phyloP scores from a whole-genome alignment of 2,113 vertebrate species.

The Elephantulus edwardii region DNA sequence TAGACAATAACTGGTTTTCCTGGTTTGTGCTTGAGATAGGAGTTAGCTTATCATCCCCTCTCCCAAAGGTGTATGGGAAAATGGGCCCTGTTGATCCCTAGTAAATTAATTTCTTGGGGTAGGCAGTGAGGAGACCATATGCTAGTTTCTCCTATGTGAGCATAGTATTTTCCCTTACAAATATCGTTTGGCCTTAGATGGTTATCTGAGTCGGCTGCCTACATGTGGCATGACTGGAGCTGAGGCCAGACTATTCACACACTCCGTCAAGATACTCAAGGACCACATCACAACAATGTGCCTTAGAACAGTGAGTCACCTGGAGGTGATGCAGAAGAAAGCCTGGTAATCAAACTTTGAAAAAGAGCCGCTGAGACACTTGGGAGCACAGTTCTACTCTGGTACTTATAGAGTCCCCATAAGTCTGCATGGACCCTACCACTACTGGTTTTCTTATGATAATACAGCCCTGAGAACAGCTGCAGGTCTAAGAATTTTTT shows the following conservation, averaged over 20 bases:
- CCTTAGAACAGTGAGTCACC: neutral
- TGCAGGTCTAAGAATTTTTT: neutral
- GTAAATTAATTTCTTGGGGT: neutral
- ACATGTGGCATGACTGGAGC: neutral
- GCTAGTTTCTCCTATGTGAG: neutral
- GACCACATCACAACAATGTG: neutral
- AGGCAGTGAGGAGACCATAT: too few species aligned
- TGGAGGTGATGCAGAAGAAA: neutral
- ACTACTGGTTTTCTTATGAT: neutral
- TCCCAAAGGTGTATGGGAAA: neutral
- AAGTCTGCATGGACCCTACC: neutral
- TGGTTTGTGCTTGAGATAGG: neutral
- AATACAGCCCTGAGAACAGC: neutral
- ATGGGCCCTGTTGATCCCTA: neutral
- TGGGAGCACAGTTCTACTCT: neutral
- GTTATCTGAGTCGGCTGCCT: neutral
- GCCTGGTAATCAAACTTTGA: neutral
- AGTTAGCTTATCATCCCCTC: neutral
- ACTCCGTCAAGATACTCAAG: neutral
- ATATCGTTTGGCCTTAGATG: neutral
- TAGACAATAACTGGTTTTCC: neutral
- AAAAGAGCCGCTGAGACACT: neutral
- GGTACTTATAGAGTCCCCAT: neutral
- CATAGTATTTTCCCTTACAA: neutral
- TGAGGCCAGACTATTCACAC: neutral